Conservation (phyloP, 2,888 invertebrate species). For the Dynastes tityus region DNA sequence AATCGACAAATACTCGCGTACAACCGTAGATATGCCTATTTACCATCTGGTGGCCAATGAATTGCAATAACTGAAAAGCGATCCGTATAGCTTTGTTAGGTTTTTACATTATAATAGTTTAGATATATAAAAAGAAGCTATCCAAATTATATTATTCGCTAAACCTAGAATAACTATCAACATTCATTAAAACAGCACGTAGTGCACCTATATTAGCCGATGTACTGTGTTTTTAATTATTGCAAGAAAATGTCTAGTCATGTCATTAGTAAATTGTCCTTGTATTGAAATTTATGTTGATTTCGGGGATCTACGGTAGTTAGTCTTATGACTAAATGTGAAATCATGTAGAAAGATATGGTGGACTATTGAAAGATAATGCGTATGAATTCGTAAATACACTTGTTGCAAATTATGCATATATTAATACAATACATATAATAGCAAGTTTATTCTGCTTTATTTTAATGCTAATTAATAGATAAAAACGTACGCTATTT, state of each 20-base stretch:
- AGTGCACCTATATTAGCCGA: not conserved
- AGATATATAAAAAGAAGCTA: not conserved
- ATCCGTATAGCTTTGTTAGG: not conserved
- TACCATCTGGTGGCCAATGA: slow-evolving; percentile 6
- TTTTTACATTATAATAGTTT: not conserved
- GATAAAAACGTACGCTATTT: too few species aligned
- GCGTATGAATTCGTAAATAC: too few species aligned
- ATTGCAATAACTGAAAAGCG: not conserved
- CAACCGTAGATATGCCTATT: not conserved
- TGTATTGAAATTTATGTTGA: slow-evolving; percentile 15
- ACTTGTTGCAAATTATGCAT: too few species aligned
- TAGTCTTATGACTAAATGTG: not conserved
- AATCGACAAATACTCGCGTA: not conserved
- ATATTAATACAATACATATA: too few species aligned
- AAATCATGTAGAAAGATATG: not conserved
- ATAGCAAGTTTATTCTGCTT: too few species aligned
- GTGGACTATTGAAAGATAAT: not conserved
- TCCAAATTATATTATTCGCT: slow-evolving; percentile 1
- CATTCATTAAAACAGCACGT: not conserved
- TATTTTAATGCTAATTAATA: too few species aligned
- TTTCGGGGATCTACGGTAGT: slow-evolving; percentile 28
- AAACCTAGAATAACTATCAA: not conserved
- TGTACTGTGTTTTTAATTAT: slow-evolving; percentile 6
- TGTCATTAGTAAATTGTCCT: slow-evolving; percentile 28
- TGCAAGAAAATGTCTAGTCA: slow-evolving; percentile 24